Percentiles rank a stretch among this genome's conserved stretches.
These are phyloP conservation scores for Eupithecia pulchellata DNA, from an alignment of 2,888 invertebrate species.

Conservation along the genomic window DNA sequence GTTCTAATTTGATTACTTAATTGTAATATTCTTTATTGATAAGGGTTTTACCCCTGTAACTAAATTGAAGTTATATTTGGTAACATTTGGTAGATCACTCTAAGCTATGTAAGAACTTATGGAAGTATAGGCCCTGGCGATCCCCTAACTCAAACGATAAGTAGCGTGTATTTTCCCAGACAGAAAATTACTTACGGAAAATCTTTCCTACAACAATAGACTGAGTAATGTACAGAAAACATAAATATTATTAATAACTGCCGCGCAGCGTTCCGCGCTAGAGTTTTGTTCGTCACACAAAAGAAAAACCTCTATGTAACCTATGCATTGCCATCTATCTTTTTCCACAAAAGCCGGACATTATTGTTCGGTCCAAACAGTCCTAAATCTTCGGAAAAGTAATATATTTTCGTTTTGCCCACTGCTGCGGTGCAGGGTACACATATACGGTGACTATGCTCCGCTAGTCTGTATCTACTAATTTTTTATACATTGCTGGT, in stretches of 20 bases:
- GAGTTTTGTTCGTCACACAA: constrained; percentile 81
- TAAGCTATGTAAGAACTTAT: not conserved
- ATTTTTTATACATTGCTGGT: constrained; percentile 81
- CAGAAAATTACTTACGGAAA: constrained; percentile 62
- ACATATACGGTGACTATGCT: constrained; percentile 61
- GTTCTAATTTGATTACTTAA: too few relatives aligned
- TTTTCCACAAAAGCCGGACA: constrained; percentile 86
- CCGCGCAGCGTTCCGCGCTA: constrained; percentile 67
- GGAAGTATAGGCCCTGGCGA: not conserved
- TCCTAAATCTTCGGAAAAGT: constrained; percentile 86
- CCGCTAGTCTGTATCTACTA: constrained; percentile 79
- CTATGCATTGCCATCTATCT: constrained; percentile 86
- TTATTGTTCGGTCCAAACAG: constrained; percentile 87
- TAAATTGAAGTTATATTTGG: too few relatives aligned
- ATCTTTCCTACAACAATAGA: constrained; percentile 71
- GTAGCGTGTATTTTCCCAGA: constrained; percentile 50
- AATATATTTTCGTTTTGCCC: constrained; percentile 86
- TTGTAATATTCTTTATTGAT: too few relatives aligned
- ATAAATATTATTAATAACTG: constrained; percentile 83
- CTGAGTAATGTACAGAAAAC: constrained; percentile 68
- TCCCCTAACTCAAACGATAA: constrained; percentile 12
- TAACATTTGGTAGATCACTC: too few relatives aligned
- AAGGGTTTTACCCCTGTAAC: too few relatives aligned
- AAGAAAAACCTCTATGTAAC: constrained; percentile 82
- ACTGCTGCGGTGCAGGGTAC: constrained; percentile 76